phyloP scores from a whole-genome alignment of 1,140 invertebrate species.

The Caenorhabditis latens region DNA sequence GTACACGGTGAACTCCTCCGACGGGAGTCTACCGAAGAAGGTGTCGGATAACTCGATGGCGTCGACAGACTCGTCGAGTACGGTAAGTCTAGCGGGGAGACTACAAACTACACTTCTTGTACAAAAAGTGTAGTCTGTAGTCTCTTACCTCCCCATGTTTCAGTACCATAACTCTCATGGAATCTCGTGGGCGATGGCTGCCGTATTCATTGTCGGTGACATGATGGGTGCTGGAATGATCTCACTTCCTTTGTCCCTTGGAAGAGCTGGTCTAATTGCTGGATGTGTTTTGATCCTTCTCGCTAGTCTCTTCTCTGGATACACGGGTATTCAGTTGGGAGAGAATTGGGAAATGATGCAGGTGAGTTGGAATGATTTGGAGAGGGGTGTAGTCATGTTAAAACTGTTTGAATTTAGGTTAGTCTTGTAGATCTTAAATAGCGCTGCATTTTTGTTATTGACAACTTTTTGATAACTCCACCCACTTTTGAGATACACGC shows the following conservation, averaged over 20 bases:
- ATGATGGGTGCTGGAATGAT: constrained; percentile 60
- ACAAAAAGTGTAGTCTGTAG: background rate
- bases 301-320: constrained; percentile 47
- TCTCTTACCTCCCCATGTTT: background rate
- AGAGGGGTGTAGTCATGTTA: background rate
- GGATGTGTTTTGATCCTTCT: constrained; percentile 49
- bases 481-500: too few relatives aligned
- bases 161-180: constrained; percentile 37
- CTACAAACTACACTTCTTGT: background rate
- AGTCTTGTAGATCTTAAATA: too few relatives aligned
- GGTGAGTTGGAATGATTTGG: background rate
- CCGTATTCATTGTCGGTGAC: constrained; percentile 54
- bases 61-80: background rate
- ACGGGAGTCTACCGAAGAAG: background rate
- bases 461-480: too few relatives aligned
- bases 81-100: background rate
- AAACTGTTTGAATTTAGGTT: too few relatives aligned
- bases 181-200: constrained; percentile 39
- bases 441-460: too few relatives aligned
- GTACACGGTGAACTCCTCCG: constrained; percentile 15
- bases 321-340: constrained; percentile 58
- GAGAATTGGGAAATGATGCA: constrained; percentile 64
- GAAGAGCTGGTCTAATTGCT: constrained; percentile 33
- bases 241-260: constrained; percentile 40
- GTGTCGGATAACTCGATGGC: background rate